Evolutionary conservation across 2,113 vertebrate species (phyloP).

Genomic region (Pteropus alecto): DNA sequence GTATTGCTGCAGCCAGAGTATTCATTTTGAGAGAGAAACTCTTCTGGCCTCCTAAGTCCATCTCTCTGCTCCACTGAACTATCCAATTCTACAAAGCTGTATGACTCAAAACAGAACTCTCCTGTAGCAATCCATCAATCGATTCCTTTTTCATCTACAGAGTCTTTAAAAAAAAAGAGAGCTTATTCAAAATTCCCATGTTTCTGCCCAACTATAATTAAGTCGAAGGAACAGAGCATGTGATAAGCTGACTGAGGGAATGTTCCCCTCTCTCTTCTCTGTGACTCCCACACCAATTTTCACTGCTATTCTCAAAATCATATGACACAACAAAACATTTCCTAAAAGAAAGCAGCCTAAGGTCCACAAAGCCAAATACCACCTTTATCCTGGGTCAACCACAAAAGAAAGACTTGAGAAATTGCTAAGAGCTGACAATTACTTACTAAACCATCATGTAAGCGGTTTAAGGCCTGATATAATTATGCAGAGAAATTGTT

Average conservation of each 20-base stretch:
- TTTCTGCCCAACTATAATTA: background rate
- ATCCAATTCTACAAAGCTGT: background rate
- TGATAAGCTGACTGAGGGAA: background rate
- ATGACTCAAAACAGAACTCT: background rate
- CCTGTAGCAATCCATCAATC: background rate
- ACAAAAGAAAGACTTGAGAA: background rate
- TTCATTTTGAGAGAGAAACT: background rate
- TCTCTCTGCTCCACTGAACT: background rate
- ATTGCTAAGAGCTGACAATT: background rate
- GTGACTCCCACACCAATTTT: background rate
- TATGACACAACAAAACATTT: background rate
- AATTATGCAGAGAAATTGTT: background rate
- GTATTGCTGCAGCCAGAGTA: background rate
- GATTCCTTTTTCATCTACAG: background rate
- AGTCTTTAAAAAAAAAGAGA: background rate
- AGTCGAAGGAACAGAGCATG: background rate
- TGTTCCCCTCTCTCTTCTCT: background rate
- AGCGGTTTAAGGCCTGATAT: background rate
- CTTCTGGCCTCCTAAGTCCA: background rate
- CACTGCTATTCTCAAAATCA: background rate
- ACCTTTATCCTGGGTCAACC: background rate
- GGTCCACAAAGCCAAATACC: background rate
- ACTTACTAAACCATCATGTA: background rate
- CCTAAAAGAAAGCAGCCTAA: background rate
- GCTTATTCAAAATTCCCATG: background rate